Evolutionary conservation across 2,113 vertebrate species (phyloP), one percentile per base, ranked within the genome.

Genomic region (Vimba vimba): DNA sequence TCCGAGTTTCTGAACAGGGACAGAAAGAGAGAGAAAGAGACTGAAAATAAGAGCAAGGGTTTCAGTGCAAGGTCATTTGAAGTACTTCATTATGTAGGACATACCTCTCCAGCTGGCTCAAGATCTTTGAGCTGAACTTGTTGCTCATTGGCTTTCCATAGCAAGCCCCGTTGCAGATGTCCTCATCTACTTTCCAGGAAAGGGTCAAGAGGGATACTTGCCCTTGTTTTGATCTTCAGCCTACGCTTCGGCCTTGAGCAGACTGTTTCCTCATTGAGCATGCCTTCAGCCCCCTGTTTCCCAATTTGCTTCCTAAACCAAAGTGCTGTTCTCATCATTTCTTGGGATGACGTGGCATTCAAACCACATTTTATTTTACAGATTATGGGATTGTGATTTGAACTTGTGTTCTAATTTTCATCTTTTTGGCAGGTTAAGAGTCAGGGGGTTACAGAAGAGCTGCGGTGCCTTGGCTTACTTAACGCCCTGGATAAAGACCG

Each of bases 401-500:
- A 6, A 21, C 6, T 39, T 80, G 25, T 66, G 0, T 39, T 13
- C 62, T 57, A 43, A 66, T 45, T 57, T 45, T 43, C 81, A 9
- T 85, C 30, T 64, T 55, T 11, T 36, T 39, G 73, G 23, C 11
- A 96, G 94, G 94, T 95, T 89, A 96, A 96, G 88, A 93, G 85
- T 2, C 95, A 96, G 8, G 95, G 94, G 0, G 95, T 94, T 21
- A 87, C 89, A 0, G 95, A 97, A 93, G 96, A 96, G 90, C 92
- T 97, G 81, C 95, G 95, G 59, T 97, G 96, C 43, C 94, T 97
- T 91, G 93, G 95, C 87, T 87, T 94, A 21, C 94, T 97, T 81
- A 96, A 94, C 0, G 93, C 92, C 50, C 94, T 96, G 89, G 94
- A 91, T 68, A 93, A 94, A 78, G 93, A 95, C 88, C 92, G 92